Base-by-base conservation (phyloP, 2,888 invertebrate species). In the Spisula subtruncata region DNA sequence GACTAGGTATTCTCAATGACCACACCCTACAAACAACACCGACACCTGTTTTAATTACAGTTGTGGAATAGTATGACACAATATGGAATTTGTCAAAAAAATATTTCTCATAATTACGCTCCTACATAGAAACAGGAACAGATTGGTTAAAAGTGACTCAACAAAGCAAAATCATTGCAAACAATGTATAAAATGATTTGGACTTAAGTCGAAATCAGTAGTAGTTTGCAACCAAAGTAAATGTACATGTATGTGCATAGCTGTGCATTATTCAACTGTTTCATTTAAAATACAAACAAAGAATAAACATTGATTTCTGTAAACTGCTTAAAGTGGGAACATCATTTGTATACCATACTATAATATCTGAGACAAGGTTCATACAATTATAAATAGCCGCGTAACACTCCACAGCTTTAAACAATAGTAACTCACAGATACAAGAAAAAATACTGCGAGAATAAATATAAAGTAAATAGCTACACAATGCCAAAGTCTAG, bases 201-300 rank as follows among this genome's bases (percentile, higher is more conserved):
- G 51, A 51, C 51, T 41, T 6, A 51, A 51, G 51, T 51, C 16
- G 12, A 51, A 51, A 51, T 51, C 51, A 51, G 51, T 10, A 51
- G 16, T 51, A 51, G 51, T 51, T 51, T 16, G 16, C 51, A 51
- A 66, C n/a, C 60, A 66, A 66, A 66, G 25, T 66, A 75, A 75
- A 75, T 75, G 75, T 75, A 32, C 75, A 75, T 32, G 75, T 75
- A 75, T 32, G 75, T 75, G 75, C 75, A 75, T 75, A 75, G 75
- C 75, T 75, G 75, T 75, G 75, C 75, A 75, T 32, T 32, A 35
- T 4, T 75, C 16, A 16, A 75, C 35, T 32, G 18, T 75, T 75
- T 35, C n/a, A 2, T 35, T 12, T 32, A 75, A 75, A 12, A n/a
- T n/a, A n/a, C n/a, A n/a, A n/a, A 75, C 18, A 32, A 75, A 75